A percentile compares a stretch with the other conserved stretches of the same genome.
Conservation (phyloP, 2,797 vertebrate genomes). For the Triplophysa bombifrons region DNA sequence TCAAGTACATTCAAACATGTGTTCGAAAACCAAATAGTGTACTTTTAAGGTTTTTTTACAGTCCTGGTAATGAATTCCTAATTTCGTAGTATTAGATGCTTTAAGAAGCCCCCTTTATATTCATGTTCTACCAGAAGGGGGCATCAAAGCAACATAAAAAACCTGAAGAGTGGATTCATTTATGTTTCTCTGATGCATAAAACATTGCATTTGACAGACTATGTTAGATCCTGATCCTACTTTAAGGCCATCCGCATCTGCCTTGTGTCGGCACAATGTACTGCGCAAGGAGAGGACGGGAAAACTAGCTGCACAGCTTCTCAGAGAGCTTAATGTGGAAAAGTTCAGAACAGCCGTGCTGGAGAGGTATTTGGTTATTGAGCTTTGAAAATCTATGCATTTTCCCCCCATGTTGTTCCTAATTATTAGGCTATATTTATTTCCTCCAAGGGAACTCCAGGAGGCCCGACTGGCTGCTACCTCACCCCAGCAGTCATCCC, state of each 20-base stretch:
- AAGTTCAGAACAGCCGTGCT: constrained; percentile 90
- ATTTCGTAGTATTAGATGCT: neutral
- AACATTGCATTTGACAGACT: constrained; percentile 66
- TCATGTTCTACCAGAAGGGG: constrained; percentile 15
- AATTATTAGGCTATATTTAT: neutral
- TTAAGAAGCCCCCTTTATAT: neutral
- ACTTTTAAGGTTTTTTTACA: too few relatives aligned
- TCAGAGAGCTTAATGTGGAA: constrained; percentile 87
- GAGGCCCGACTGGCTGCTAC: constrained; percentile 82
- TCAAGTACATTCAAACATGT: neutral
- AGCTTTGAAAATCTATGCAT: neutral
- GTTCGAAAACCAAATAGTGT: neutral
- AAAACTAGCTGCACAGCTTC: constrained; percentile 84
- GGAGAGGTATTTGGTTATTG: constrained; percentile 79
- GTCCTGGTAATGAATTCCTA: too few relatives aligned
- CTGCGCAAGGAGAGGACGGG: constrained; percentile 77
- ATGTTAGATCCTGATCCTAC: constrained; percentile 85
- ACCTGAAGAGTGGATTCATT: neutral
- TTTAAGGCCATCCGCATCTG: constrained; percentile 84
- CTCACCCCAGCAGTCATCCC: constrained; percentile 66
- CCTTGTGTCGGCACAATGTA: constrained; percentile 81
- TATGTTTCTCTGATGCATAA: neutral
- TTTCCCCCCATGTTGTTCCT: neutral
- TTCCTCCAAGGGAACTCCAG: constrained; percentile 81
- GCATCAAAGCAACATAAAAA: neutral